Base-by-base conservation (phyloP, 92 coral and sea anemone species). In the Phenganax subtilis region DNA sequence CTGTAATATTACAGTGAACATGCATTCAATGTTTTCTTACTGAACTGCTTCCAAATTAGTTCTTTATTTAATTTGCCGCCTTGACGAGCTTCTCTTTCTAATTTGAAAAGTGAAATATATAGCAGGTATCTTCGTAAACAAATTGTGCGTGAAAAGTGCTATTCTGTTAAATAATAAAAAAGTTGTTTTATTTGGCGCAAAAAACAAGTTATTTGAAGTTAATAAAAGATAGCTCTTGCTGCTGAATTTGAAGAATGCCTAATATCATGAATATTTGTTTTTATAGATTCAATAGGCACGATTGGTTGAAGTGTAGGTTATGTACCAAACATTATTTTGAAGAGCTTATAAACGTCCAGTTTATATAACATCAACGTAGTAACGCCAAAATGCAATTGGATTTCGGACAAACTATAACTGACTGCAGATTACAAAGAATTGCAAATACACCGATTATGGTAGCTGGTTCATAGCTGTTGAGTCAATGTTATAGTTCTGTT, bases 121-220 rank as follows among this genome's bases (percentile, higher is more conserved):
- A 30, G 16, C 31, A 20, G 14, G 47, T 37, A 37, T 37, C 47
- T 37, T 37, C 47, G 47, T 37, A 51, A 28, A 61, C 67, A 61
- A 61, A 68, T 11, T 68, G 31, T 30, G 54, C 73, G n/a, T 68
- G 73, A 68, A 68, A 68, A 27, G 5, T 30, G 51, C 72, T 30
- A 68, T 28, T 68, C 47, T 68, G 47, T 68, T 68, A 30, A 68
- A 30, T 68, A 12, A 37, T 68, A 68, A 68, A 68, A 67, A 68
- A 68, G 53, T 30, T 68, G 73, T 68, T 68, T 68, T 68, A 68
- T 68, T 28, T 68, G 73, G 73, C 53, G 73, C 30, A 68, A 30
- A 68, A 68, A 68, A 68, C 73, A 68, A 66, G 15, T 68, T 8
- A 20, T n/a, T 68, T 37, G 27, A 30, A 30, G 73, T 37, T 30